Percentiles rank a stretch among this genome's conserved stretches.
These are phyloP conservation scores for Lonchura striata DNA, from an alignment of 2,113 vertebrate genomes.

Conservation along the genomic window DNA sequence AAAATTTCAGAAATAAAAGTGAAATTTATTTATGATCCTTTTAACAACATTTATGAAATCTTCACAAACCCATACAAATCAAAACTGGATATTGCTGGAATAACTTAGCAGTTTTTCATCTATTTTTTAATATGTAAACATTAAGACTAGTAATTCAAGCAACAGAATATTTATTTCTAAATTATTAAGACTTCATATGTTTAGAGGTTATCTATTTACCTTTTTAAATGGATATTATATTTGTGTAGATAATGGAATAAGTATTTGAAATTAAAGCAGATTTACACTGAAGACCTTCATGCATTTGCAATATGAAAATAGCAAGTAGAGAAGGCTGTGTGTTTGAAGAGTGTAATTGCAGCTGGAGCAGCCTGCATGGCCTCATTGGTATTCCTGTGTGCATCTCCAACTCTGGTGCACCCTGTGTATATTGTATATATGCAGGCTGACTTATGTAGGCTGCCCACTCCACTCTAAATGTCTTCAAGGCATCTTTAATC, in stretches of 20 bases:
- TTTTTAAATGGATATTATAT: background rate
- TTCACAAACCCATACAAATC: background rate
- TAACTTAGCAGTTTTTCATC: background rate
- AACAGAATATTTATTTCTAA: background rate
- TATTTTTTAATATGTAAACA: background rate
- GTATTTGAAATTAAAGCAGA: background rate
- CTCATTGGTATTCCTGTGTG: background rate
- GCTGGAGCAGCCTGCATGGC: background rate
- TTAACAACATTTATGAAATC: background rate
- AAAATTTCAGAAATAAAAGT: background rate
- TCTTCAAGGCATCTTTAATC: conserved; percentile 42
- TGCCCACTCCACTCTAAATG: background rate
- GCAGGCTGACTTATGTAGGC: background rate
- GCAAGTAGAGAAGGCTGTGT: background rate
- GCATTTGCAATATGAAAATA: background rate
- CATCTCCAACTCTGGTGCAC: background rate
- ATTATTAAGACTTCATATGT: background rate
- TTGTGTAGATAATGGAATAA: background rate
- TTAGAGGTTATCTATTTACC: background rate
- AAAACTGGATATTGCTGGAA: background rate
- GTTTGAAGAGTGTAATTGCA: background rate
- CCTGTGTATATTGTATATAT: background rate
- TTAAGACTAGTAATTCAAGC: background rate
- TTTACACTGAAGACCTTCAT: background rate
- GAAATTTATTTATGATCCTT: background rate